Conservation (phyloP, 2,113 vertebrate genomes). For the Rhynchomys soricoides region DNA sequence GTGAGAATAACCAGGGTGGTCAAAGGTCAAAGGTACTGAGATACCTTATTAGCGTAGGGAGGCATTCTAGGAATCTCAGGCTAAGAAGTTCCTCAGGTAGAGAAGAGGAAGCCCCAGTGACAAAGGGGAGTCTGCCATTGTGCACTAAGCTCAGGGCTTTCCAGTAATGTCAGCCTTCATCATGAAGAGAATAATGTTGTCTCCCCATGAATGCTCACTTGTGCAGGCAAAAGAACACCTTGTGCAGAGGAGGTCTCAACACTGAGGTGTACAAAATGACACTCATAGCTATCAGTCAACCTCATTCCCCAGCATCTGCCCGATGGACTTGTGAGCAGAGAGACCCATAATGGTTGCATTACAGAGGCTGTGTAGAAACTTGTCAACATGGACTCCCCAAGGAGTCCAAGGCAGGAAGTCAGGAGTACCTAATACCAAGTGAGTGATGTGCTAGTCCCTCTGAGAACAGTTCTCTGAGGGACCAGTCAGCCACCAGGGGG, state of each 20-base stretch:
- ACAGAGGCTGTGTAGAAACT: not conserved
- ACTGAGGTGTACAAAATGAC: not conserved
- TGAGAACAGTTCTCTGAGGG: not conserved
- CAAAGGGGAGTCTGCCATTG: too few species aligned
- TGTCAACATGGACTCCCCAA: not conserved
- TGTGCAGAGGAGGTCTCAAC: not conserved
- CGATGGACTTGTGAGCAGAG: too few species aligned
- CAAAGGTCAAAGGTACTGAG: too few species aligned
- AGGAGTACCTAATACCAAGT: not conserved
- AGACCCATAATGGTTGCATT: not conserved
- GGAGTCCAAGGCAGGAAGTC: not conserved
- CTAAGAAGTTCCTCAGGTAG: too few species aligned
- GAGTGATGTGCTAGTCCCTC: not conserved
- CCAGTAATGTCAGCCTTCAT: too few species aligned
- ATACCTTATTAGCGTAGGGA: too few species aligned
- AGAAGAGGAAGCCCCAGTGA: too few species aligned
- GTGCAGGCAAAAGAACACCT: not conserved
- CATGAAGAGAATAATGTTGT: not conserved
- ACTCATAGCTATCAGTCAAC: not conserved
- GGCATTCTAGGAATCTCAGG: too few species aligned
- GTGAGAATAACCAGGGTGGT: too few species aligned
- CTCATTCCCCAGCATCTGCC: not conserved
- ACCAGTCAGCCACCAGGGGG: not conserved
- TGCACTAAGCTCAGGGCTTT: too few species aligned
- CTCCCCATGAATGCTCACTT: not conserved